Evolutionary conservation across 2,888 invertebrate species (phyloP).

Genomic region (Cryptocephalus primarius): DNA sequence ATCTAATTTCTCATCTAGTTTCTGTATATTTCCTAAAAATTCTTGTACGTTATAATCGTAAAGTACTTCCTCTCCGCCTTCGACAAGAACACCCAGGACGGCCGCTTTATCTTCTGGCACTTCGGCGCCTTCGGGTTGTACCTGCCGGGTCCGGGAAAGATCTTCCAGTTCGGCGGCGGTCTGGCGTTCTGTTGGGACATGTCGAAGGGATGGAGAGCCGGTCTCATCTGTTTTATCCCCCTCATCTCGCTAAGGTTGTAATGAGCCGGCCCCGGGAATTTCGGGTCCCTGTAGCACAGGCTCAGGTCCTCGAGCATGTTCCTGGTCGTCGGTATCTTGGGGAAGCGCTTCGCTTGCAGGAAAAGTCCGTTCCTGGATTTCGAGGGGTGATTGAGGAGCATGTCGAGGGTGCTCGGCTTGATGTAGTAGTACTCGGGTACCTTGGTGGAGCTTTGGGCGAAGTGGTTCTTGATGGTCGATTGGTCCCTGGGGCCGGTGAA

Average conservation of each 20-base stretch:
- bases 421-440: constrained; percentile 26
- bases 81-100: constrained; percentile 29
- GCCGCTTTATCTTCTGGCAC: constrained; percentile 18
- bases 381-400: constrained; percentile 22
- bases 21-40: no score
- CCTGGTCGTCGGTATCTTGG: constrained; percentile 36
- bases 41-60: no score
- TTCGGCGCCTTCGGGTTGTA: constrained; percentile 22
- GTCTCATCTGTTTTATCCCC: background rate
- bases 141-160: constrained; percentile 32
- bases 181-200: constrained; percentile 22
- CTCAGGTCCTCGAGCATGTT: constrained; percentile 40
- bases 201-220: constrained; percentile 22
- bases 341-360: constrained; percentile 26
- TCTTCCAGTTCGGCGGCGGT: constrained; percentile 24
- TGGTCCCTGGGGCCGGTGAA: constrained; percentile 42
- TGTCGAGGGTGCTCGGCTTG: constrained; percentile 23
- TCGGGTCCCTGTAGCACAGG: constrained; percentile 39
- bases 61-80: constrained; percentile 16
- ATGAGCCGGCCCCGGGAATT: constrained; percentile 43
- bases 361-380: constrained; percentile 27
- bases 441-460: constrained; percentile 26
- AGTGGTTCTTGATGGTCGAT: constrained; percentile 44
- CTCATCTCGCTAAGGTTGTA: constrained; percentile 22
- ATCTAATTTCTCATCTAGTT: no score